These are phyloP conservation scores for Brachionus sp. DNA, from an alignment of 1,140 invertebrate species.

Conservation along the genomic window DNA sequence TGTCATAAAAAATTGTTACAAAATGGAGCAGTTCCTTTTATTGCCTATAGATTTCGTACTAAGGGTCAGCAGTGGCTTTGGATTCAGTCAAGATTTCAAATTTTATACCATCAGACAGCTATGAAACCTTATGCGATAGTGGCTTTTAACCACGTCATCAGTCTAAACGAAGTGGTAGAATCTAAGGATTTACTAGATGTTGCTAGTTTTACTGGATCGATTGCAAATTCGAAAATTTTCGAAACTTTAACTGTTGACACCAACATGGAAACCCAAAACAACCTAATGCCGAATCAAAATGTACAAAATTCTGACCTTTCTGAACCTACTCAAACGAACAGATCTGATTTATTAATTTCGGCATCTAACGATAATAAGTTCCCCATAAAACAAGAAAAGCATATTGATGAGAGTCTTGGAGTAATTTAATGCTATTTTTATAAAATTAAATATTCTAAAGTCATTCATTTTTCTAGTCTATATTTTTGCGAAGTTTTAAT, in stretches of 20 bases:
- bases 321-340: background rate
- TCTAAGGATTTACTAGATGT: constrained; percentile 17
- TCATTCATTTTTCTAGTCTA: background rate
- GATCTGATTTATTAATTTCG: background rate
- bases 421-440: background rate
- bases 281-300: background rate
- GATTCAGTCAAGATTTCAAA: constrained; percentile 45
- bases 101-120: constrained; percentile 5
- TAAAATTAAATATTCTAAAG: background rate
- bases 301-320: background rate
- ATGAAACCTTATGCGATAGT: constrained; percentile 34
- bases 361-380: background rate
- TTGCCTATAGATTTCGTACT: constrained; percentile 23
- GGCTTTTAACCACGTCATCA: constrained; percentile 6
- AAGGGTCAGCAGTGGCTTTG: constrained; percentile 39
- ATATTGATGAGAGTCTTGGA: constrained; percentile 29
- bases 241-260: background rate
- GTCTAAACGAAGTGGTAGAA: constrained; percentile 17
- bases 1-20: constrained; percentile 40
- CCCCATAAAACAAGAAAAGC: background rate
- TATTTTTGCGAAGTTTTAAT: constrained; percentile 40
- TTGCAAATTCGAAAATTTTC: background rate
- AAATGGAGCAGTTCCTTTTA: constrained; percentile 14
- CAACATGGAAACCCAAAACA: background rate
- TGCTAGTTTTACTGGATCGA: background rate